Conservation (phyloP, 2,113 vertebrate species). For the Serilophus lunatus region DNA sequence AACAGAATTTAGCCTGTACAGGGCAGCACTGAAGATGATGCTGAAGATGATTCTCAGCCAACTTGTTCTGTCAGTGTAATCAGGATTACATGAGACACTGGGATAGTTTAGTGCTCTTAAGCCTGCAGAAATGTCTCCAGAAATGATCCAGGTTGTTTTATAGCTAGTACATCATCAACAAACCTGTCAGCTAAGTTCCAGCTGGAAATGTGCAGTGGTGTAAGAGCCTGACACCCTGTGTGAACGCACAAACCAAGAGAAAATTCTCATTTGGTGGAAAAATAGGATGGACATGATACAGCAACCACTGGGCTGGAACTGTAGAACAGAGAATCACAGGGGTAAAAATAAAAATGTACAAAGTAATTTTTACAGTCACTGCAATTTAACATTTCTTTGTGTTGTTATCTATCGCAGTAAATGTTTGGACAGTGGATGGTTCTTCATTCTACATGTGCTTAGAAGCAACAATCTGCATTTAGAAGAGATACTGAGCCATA, state of each 20-base stretch:
- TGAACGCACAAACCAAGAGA: not conserved
- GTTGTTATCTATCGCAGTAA: not conserved
- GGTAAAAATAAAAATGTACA: not conserved
- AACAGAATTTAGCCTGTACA: not conserved
- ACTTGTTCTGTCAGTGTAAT: not conserved
- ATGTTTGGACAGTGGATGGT: not conserved
- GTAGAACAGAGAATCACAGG: not conserved
- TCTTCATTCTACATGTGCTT: not conserved
- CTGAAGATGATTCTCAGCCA: not conserved
- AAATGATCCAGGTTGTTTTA: constrained; percentile 36
- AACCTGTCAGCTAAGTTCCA: constrained; percentile 33
- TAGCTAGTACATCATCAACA: constrained; percentile 25
- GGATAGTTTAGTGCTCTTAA: constrained; percentile 13
- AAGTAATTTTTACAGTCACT: constrained; percentile 5
- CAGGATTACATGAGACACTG: not conserved
- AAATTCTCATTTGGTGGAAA: not conserved
- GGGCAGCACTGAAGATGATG: not conserved
- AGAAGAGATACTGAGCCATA: not conserved
- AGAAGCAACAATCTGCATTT: not conserved
- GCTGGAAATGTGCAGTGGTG: constrained; percentile 4
- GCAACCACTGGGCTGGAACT: constrained; percentile 1
- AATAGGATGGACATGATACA: not conserved
- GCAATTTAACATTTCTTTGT: not conserved
- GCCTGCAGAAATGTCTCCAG: constrained; percentile 1
- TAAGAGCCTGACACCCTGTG: constrained; percentile 6